Evolutionary conservation across 2,888 invertebrate species (phyloP), one percentile per base, ranked within the genome.

Genomic region (Drosophila ochracea): DNA sequence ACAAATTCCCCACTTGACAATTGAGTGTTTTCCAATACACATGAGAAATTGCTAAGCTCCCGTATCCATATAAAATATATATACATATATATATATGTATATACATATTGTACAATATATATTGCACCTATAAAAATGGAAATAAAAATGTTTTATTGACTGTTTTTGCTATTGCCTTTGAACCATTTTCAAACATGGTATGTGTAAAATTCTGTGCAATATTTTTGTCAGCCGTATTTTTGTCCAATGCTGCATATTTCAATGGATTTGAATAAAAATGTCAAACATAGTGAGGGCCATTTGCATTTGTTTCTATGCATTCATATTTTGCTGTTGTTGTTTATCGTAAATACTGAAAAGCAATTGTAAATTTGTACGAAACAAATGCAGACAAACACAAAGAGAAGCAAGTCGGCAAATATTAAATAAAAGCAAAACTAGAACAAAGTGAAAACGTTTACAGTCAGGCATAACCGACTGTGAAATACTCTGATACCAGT

Each of bases 141-240:
- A 83, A 76, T 39, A 41, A 67, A 47, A 64, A 60, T 72, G 54
- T 82, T 82, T 87, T 69, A 67, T 63, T 57, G 68, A 39, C 57
- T 39, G 39, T 39, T 39, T 39, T 55, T 66, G 62, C 31, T 55
- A 41, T 52, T 68, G 79, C 68, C 65, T 84, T 84, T 76, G 67
- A 85, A 70, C 66, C 68, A 54, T 70, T 78, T 84, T 54, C 53
- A 84, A 85, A 85, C 55, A n/a, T 30, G 28, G n/a, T n/a, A 13
- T 88, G 58, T 68, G 67, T 74, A 62, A 89, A 83, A 68, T 74
- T 35, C 59, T 78, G 47, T 82, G 68, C 73, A 89, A 90, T 73
- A 83, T 81, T 86, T 86, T 80, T 57, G 57, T 55, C 61, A 70
- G 74, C 69, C 68, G 63, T 73, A 89, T 85, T 76, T 73, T 76